Percentiles rank a stretch among this genome's conserved stretches.
Evolutionary conservation across 1,140 invertebrate genomes (phyloP).

Genomic region (Lordiphosa collinella): DNA sequence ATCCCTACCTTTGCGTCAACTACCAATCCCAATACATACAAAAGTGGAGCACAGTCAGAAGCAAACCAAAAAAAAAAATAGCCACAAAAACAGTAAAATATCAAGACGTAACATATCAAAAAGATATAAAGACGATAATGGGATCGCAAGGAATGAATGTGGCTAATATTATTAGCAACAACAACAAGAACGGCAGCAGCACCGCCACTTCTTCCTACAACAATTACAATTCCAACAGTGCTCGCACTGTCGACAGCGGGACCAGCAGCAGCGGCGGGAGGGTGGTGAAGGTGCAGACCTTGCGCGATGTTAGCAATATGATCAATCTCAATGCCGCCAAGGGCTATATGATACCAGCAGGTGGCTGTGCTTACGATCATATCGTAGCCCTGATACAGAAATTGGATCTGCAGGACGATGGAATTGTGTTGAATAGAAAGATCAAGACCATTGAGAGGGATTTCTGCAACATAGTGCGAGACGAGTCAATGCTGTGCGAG

Average conservation of each 20-base stretch:
- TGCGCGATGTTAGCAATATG: conserved; percentile 59
- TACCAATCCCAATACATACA: conserved; percentile 15
- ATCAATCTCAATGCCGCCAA: conserved; percentile 23
- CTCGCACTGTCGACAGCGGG: conserved; percentile 9
- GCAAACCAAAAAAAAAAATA: conserved; percentile 24
- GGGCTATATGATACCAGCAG: conserved; percentile 57
- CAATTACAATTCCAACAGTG: conserved; percentile 23
- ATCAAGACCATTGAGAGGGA: conserved; percentile 74
- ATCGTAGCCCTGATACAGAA: conserved; percentile 69
- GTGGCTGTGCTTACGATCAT: conserved; percentile 69
- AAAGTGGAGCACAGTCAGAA: conserved; percentile 11
- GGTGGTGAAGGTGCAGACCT: conserved; percentile 33
- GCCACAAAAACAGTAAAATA: no score
- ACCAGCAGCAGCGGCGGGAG: conserved; percentile 1
- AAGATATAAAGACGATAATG: conserved; percentile 25
- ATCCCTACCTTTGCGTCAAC: conserved; percentile 54
- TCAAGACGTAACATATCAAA: no score
- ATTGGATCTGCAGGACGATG: conserved; percentile 72
- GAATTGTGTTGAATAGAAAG: conserved; percentile 70
- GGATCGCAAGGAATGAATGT: conserved; percentile 34
- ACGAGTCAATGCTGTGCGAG: conserved; percentile 77
- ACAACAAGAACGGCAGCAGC: conserved; percentile 44
- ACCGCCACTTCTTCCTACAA: conserved; percentile 22
- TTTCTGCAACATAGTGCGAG: conserved; percentile 74
- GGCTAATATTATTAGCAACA: conserved; percentile 56